These are phyloP conservation scores for Centropus unirufus DNA, from an alignment of 2,113 vertebrate genomes.

Conservation along the genomic window DNA sequence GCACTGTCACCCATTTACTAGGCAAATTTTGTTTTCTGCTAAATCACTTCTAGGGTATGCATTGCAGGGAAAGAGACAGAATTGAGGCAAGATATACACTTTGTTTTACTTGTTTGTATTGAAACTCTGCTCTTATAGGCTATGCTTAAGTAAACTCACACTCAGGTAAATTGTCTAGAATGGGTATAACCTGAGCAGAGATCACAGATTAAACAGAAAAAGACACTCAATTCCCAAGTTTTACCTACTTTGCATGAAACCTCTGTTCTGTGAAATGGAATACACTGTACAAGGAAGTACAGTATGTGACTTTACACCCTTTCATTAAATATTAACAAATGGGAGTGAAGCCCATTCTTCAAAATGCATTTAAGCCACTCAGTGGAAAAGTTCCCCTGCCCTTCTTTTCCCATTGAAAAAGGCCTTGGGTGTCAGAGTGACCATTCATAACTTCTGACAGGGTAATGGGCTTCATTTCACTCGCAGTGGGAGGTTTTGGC, in stretches of 20 bases:
- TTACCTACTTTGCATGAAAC: background rate
- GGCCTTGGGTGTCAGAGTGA: background rate
- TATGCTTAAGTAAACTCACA: background rate
- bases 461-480: background rate
- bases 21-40: background rate
- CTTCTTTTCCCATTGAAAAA: background rate
- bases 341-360: background rate
- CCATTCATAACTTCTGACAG: constrained; percentile 40
- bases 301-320: background rate
- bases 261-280: background rate
- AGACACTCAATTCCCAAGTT: background rate
- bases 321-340: background rate
- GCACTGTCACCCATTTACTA: background rate
- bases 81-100: background rate
- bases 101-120: background rate
- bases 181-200: background rate
- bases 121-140: background rate
- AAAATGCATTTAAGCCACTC: background rate
- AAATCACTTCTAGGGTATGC: background rate
- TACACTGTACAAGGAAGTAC: background rate
- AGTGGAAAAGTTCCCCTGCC: background rate
- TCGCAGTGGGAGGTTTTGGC: background rate
- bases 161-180: background rate
- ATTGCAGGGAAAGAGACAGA: background rate
- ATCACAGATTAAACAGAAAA: background rate